A percentile compares a stretch with the other conserved stretches of the same genome.
Conservation (phyloP, 2,888 invertebrate genomes). For the Argyresthia goedartella region DNA sequence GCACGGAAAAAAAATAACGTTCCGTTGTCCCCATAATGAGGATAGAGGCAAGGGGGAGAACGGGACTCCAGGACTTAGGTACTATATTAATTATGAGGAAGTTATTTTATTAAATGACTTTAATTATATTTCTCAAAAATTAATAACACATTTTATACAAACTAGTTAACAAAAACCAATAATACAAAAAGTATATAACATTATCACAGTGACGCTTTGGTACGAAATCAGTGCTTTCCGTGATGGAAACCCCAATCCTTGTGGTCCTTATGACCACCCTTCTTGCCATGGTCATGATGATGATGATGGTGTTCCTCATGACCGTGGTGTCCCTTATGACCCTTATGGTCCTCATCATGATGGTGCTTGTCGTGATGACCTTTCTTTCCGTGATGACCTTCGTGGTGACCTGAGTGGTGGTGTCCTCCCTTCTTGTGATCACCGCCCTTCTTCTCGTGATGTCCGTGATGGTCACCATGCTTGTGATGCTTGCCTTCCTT, state of each 20-base stretch:
- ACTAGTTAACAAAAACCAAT: slow-evolving; percentile 2
- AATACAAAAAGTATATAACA: not conserved
- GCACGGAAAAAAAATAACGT: too few relatives aligned
- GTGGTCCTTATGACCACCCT: slow-evolving; percentile 56
- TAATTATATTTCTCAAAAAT: not conserved
- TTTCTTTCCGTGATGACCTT: slow-evolving; percentile 58
- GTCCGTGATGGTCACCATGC: slow-evolving; percentile 56
- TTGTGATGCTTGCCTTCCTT: slow-evolving; percentile 54
- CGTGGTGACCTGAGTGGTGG: slow-evolving; percentile 52
- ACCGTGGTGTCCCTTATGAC: slow-evolving; percentile 63
- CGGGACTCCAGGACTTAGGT: too few relatives aligned
- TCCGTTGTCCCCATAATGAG: too few relatives aligned
- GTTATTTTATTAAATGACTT: not conserved
- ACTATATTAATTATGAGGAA: not conserved
- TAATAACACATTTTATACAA: not conserved
- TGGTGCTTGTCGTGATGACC: slow-evolving; percentile 61
- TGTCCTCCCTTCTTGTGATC: slow-evolving; percentile 63
- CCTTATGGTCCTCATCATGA: slow-evolving; percentile 52
- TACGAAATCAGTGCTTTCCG: slow-evolving; percentile 45
- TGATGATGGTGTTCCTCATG: slow-evolving; percentile 61
- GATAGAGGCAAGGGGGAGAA: too few relatives aligned
- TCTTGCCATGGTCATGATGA: slow-evolving; percentile 63
- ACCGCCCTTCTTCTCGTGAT: slow-evolving; percentile 52
- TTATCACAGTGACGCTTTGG: slow-evolving; percentile 1
- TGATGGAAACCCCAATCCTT: slow-evolving; percentile 62